Base-by-base conservation (phyloP, 2,888 invertebrate species). In the Agonopterix alstromeriana region DNA sequence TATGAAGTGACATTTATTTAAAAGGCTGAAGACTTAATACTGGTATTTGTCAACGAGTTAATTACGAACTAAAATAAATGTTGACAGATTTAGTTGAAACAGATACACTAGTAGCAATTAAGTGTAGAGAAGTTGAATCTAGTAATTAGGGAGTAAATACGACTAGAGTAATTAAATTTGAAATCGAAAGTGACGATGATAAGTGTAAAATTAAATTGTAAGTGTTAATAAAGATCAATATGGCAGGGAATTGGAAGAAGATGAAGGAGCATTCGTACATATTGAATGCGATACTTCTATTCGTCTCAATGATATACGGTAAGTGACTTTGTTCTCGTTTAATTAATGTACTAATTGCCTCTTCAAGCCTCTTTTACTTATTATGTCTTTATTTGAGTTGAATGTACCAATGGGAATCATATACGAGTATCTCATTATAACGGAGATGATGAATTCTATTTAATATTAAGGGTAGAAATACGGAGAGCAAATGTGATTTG, bases 241-340 rank as follows among this genome's bases (percentile, higher is more conserved):
- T 88, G 87, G 83, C 79, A 36, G 74, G 65, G 45, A 68, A 71
- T 55, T 61, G 71, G 63, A 83, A 82, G 68, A 81, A 71, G 57
- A 70, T 83, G 58, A 79, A 75, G 67, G 74, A 67, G 72, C 82
- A 82, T 78, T 83, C 83, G 53, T 82, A 74, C 56, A 53, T 82
- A 56, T 56, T 86, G 75, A 85, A 86, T 73, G 85, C 84, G 43
- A 62, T 85, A 52, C 63, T 87, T 47, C 72, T 87, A 38, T 75
- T 84, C 65, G 60, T 83, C 53, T 79, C 84, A 10, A 78, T 84
- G 77, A 82, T 86, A 62, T 87, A 88, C 56, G 88, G 88, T 88
- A 65, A 88, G 88, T 84, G 45, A 42, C 11, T 27, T 27, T 27
- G 27, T 27, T 27, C 27, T 17, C 3, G 17, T 17, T 27, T 27